Base-by-base conservation (phyloP, 2,113 vertebrate genomes). In the Dryoscopus gambensis region DNA sequence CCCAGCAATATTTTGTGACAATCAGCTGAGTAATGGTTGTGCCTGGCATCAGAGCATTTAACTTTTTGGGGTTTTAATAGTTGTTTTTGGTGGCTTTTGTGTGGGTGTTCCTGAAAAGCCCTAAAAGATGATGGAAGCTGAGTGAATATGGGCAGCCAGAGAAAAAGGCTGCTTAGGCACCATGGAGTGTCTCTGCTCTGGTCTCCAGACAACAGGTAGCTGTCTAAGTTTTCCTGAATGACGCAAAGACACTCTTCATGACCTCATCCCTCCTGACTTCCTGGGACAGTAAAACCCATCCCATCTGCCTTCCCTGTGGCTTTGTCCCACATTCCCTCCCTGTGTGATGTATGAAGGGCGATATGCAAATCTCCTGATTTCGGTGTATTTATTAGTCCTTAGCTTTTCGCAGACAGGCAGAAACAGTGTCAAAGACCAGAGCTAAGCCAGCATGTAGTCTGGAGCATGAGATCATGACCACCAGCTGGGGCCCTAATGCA, bases 301-400 rank as follows among this genome's bases (percentile, higher is more conserved):
- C 56, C 47, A 16, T 47, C 15, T 78, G 6, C 63, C 35, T 87
- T 91, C 42, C 8, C n/a, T 14, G 4, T 33, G n/a, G 3, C 37
- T 87, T 86, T 77, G 37, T 69, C 23, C 13, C 13, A 30, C 52
- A 24, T 53, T 37, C 9, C 35, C 12, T 52, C 33, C 24, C 31
- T 0, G 1, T 42, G 16, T 56, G 28, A 56, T 6, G 2, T 28
- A 73, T 12, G 9, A 52, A 63, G 13, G 27, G 5, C 0, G 0
- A 60, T 35, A 44, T 1, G 1, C 35, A 50, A 67, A 31, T 42
- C 49, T 82, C 9, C 9, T 27, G 4, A 17, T 44, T 88, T 80
- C 67, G 19, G 6, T 37, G 6, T 17, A 21, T n/a, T 74, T 78
- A 49, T 63, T 49, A 42, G 39, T 56, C 21, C 14, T 59, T 60